Conservation (phyloP, 1,140 invertebrate species). For the Radopholus similis region DNA sequence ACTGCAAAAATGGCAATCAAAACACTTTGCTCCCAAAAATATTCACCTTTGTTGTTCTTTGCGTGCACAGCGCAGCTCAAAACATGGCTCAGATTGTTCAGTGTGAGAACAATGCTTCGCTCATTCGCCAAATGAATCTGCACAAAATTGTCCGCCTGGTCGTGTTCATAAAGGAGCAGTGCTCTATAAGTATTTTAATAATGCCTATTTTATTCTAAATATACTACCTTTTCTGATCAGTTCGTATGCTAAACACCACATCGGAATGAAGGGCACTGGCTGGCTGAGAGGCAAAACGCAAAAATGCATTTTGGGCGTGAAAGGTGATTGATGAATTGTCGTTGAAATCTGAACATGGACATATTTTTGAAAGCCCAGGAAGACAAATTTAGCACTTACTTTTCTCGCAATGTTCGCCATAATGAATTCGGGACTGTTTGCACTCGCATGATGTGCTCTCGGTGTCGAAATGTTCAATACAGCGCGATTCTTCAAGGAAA, state of each 20-base stretch:
- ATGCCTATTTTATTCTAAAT: not conserved
- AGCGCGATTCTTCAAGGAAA: slow-evolving; percentile 8
- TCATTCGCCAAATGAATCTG: slow-evolving; percentile 57
- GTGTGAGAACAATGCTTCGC: slow-evolving; percentile 39
- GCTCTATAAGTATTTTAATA: not conserved
- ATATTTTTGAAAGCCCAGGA: not conserved
- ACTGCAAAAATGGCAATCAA: slow-evolving; percentile 26
- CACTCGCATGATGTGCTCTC: slow-evolving; percentile 40
- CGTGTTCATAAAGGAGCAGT: slow-evolving; percentile 61
- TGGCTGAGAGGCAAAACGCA: slow-evolving; percentile 40
- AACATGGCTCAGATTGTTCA: slow-evolving; percentile 42
- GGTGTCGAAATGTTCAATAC: slow-evolving; percentile 48
- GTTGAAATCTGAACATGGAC: slow-evolving; percentile 60
- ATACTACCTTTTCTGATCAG: slow-evolving; percentile 37
- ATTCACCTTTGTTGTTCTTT: not conserved
- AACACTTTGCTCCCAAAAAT: not conserved
- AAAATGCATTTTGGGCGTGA: slow-evolving; percentile 51
- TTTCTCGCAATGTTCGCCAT: slow-evolving; percentile 42
- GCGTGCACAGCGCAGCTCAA: slow-evolving; percentile 29
- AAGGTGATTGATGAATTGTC: slow-evolving; percentile 56
- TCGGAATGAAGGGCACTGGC: slow-evolving; percentile 49
- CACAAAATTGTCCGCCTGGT: slow-evolving; percentile 61
- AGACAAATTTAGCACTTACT: slow-evolving; percentile 29
- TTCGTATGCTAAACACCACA: slow-evolving; percentile 61
- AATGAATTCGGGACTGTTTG: slow-evolving; percentile 40